Percentiles rank a stretch among this genome's conserved stretches.
These are phyloP conservation scores for Etheostoma spectabile DNA, from an alignment of 2,113 vertebrate species.

Conservation along the genomic window DNA sequence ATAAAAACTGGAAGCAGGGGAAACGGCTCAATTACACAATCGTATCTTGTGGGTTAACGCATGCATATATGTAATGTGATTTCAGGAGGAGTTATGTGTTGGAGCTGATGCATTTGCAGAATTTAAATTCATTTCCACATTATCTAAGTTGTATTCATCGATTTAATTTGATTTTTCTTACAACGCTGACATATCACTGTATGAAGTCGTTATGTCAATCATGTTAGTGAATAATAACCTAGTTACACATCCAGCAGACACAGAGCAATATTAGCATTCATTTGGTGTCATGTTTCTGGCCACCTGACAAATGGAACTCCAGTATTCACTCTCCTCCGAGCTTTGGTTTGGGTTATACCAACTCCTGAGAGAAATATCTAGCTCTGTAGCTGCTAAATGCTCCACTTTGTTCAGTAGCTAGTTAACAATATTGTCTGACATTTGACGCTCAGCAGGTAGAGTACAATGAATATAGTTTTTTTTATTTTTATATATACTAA, in stretches of 20 bases:
- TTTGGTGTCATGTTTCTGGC: neutral
- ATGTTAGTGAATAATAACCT: conserved; percentile 1
- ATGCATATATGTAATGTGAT: neutral
- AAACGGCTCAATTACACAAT: too few relatives aligned
- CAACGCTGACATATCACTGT: neutral
- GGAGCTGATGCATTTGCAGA: neutral
- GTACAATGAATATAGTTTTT: too few relatives aligned
- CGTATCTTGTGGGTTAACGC: neutral
- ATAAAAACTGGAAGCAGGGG: too few relatives aligned
- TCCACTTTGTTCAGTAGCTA: neutral
- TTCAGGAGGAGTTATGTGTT: neutral
- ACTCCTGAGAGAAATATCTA: neutral
- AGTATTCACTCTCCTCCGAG: neutral
- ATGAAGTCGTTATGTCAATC: neutral
- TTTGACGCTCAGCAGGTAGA: too few relatives aligned
- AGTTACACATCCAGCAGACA: neutral
- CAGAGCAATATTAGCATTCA: neutral
- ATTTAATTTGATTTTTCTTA: neutral
- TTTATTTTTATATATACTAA: too few relatives aligned
- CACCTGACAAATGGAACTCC: neutral
- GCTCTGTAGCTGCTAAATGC: neutral
- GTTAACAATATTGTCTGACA: too few relatives aligned
- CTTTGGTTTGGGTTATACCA: neutral
- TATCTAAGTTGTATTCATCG: neutral
- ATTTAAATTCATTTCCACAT: neutral